phyloP scores from a whole-genome alignment of 2,888 invertebrate genomes.

The Leucozona laternaria region DNA sequence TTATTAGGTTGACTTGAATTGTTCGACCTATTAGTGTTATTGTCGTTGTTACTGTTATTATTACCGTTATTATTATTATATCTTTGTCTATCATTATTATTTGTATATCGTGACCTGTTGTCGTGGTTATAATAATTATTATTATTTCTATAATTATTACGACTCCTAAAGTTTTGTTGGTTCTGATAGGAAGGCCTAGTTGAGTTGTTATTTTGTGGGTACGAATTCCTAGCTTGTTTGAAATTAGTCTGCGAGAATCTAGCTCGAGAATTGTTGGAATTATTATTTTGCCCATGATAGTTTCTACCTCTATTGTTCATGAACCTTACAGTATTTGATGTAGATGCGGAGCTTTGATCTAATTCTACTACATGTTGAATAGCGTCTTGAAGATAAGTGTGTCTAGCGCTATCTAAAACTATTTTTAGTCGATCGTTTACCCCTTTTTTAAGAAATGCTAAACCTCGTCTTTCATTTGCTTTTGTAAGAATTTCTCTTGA shows the following conservation, averaged over 20 bases:
- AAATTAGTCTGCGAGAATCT: too few relatives aligned
- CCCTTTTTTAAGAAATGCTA: background rate
- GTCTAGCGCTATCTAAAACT: background rate
- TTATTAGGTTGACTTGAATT: too few relatives aligned
- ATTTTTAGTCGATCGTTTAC: background rate
- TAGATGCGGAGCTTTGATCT: background rate
- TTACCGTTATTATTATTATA: background rate
- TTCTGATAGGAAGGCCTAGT: background rate
- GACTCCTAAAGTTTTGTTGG: background rate
- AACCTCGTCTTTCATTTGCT: constrained; percentile 1
- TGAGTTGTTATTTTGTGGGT: background rate
- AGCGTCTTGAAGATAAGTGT: too few relatives aligned
- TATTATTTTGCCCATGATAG: too few relatives aligned
- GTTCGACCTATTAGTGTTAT: too few relatives aligned
- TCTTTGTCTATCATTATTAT: background rate
- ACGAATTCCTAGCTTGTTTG: too few relatives aligned
- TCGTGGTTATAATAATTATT: background rate
- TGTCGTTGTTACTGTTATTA: background rate
- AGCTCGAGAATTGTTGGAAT: too few relatives aligned
- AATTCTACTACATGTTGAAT: too few relatives aligned
- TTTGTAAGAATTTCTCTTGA: background rate
- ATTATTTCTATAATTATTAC: background rate
- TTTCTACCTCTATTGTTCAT: too few relatives aligned
- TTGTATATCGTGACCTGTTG: too few relatives aligned
- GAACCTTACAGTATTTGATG: background rate